Base-by-base conservation (phyloP, 1,140 invertebrate species). In the Bombus picipes region DNA sequence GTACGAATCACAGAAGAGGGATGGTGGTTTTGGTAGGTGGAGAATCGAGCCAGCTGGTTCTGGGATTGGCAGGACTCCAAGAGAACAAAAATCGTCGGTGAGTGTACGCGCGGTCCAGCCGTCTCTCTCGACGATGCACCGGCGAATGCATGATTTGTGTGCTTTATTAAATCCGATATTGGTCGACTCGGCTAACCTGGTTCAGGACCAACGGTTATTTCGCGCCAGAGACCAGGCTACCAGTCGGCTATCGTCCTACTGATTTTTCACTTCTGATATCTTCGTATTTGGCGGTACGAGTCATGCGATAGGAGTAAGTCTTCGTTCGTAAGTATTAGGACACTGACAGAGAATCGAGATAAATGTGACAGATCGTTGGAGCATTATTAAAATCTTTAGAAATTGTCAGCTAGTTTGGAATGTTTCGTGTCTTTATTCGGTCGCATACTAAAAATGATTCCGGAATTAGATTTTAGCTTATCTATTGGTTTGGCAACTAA, bases 111-210 rank as follows among this genome's bases (percentile, higher is more conserved):
- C 75, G 59, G 37, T 72, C 13, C 79, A 73, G 34, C 66, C 78
- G 73, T 85, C 78, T 81, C 81, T 66, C 81, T 41, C 82, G 70
- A 75, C 68, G 88, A 89, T 90, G 88, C 79, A 89, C 77, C 68
- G 80, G 34, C 86, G 86, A 87, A 92, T 92, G 85, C 92, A 92
- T 91, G 91, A 93, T 93, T 93, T 91, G 88, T 91, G 84, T 88
- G 89, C 89, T 90, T 90, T 84, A 92, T 93, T 92, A 92, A 92
- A 92, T 92, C 86, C 79, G 90, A 89, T 90, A 92, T 91, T 87
- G 90, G 91, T 91, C 77, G 87, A 88, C 62, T 89, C 83, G 90
- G 83, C 81, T 91, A 89, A 91, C 86, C 86, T 59, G 81, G 59
- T 75, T 82, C 75, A 83, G 32, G 76, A 83, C 59, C 87, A 83